These are phyloP conservation scores for Cybosia mesomella DNA, from an alignment of 2,888 invertebrate species.

Conservation along the genomic window DNA sequence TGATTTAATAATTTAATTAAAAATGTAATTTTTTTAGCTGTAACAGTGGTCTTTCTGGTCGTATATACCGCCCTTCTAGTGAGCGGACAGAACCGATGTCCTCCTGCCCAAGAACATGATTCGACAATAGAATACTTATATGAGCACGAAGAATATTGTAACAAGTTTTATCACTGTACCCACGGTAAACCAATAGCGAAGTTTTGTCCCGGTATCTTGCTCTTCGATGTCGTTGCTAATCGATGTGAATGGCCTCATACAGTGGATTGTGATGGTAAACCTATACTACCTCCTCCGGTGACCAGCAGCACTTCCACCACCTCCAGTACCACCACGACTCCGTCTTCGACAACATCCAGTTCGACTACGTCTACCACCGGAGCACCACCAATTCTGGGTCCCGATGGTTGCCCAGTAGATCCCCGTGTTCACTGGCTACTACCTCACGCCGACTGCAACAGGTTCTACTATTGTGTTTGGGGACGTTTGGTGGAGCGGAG, in stretches of 20 bases:
- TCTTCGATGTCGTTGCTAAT: not conserved
- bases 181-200: not conserved
- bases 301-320: not conserved
- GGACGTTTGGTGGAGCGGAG: constrained; percentile 57
- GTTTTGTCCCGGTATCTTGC: not conserved
- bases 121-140: not conserved
- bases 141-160: not conserved
- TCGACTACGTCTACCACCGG: not conserved
- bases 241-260: not conserved
- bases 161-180: not conserved
- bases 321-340: not conserved
- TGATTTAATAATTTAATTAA: not conserved
- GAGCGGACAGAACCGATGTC: not conserved
- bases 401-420: constrained; percentile 73
- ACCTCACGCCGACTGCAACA: constrained; percentile 67
- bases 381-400: not conserved
- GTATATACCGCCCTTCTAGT: constrained; percentile 2
- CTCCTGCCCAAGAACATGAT: not conserved
- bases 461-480: constrained; percentile 76
- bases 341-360: not conserved
- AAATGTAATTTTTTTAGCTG: constrained; percentile 3
- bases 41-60: not conserved
- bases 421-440: constrained; percentile 70
- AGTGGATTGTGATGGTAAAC: not conserved
- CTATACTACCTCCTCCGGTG: not conserved